Conservation (phyloP, 2,888 invertebrate genomes). For the Drosophila lutescens region DNA sequence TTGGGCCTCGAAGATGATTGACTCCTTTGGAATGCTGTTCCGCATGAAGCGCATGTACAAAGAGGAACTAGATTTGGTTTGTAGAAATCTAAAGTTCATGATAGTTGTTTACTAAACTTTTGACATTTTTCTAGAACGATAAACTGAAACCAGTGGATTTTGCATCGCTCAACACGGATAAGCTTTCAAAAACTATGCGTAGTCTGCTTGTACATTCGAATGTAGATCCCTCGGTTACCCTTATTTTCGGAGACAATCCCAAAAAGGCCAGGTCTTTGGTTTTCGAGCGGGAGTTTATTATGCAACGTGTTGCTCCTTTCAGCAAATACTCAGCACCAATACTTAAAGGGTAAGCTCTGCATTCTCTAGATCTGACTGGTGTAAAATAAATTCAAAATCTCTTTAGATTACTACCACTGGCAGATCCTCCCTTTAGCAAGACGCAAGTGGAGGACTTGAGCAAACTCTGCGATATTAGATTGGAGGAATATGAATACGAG, state of each 20-base stretch:
- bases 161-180: slow-evolving; percentile 64
- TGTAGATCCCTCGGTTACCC: slow-evolving; percentile 71
- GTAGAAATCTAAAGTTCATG: neutral
- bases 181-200: slow-evolving; percentile 69
- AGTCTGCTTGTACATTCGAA: slow-evolving; percentile 71
- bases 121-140: slow-evolving; percentile 63
- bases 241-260: slow-evolving; percentile 80
- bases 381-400: neutral
- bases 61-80: slow-evolving; percentile 77
- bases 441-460: slow-evolving; percentile 55
- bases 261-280: slow-evolving; percentile 78
- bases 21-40: slow-evolving; percentile 77
- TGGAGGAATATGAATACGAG: neutral
- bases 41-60: slow-evolving; percentile 81
- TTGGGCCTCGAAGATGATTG: slow-evolving; percentile 81
- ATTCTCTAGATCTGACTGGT: neutral
- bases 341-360: slow-evolving; percentile 68
- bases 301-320: slow-evolving; percentile 61
- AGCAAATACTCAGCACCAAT: slow-evolving; percentile 74
- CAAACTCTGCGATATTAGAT: slow-evolving; percentile 56
- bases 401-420: slow-evolving; percentile 73
- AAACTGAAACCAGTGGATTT: slow-evolving; percentile 64
- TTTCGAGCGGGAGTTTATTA: slow-evolving; percentile 75
- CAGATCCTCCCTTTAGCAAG: slow-evolving; percentile 68
- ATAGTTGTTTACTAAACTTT: neutral